Base-by-base conservation (phyloP, 2,113 vertebrate species). In the Chunga burmeisteri region DNA sequence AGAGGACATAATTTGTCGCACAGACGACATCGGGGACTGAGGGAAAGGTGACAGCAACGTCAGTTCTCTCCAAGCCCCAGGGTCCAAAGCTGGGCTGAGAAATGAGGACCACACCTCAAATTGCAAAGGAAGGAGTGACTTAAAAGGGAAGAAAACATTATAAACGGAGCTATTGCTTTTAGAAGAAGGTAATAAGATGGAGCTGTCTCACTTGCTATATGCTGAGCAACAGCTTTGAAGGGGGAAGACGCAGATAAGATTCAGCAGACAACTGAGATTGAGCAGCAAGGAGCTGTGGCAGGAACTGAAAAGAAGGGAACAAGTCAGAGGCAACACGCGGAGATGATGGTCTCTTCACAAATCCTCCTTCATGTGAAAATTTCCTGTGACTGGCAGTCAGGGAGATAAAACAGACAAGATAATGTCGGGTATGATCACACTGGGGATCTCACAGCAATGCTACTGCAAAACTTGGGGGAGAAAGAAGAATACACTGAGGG, bases 341-440 rank as follows among this genome's bases (percentile, higher is more conserved):
- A 78, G 65, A 79, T 49, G 47, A 84, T 1, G 61, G 59, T 52
- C 71, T 94, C 82, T 93, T 95, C 94, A 91, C 94, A 96, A 85
- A 91, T 95, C 84, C 86, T 95, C 94, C 94, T 97, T 94, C 92
- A 87, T 84, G 75, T 90, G 89, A 96, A 87, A 96, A 95, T 93
- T 95, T 94, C 73, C 62, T 95, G 49, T 58, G 82, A 95, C 47
- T 93, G 70, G 73, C 58, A 84, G 75, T 84, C 66, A 74, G 68
- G 68, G 59, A 80, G 53, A 81, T 67, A 84, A 82, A 78, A 17
- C 58, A 86, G 61, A 10, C 71, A 85, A 38, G 36, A 32, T 72
- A 63, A 82, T 65, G n/a, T 52, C 0, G 11, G 32, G 7, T 90
- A 42, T 32, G 59, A 81, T 91, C 38, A 68, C 50, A 17, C 58